These are phyloP conservation scores for Hypomecis atomaria DNA, from an alignment of 2,888 invertebrate species.

Conservation along the genomic window DNA sequence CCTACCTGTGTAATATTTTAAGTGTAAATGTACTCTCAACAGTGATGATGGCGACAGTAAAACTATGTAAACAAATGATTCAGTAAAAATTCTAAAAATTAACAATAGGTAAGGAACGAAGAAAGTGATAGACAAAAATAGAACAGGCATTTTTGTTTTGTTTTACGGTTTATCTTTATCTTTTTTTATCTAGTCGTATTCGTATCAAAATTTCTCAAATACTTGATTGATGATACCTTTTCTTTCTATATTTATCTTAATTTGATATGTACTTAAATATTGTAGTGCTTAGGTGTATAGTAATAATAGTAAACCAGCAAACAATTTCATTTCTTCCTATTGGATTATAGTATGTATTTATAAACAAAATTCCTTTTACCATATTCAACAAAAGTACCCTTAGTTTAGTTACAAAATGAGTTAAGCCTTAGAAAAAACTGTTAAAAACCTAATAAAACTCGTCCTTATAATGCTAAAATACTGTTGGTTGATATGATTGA, in stretches of 20 bases:
- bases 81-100: no score
- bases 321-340: no score
- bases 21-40: no score
- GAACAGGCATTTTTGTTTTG: no score
- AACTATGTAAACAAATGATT: no score
- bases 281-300: background rate
- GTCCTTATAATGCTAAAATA: background rate
- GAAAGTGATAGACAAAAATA: no score
- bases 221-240: background rate
- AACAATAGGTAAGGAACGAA: no score
- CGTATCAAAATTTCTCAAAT: background rate
- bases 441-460: background rate
- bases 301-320: background rate
- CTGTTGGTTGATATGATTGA: slow-evolving; percentile 4
- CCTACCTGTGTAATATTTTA: no score
- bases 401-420: background rate
- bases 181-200: background rate
- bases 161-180: no score
- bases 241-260: slow-evolving; percentile 15
- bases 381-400: background rate
- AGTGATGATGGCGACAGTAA: no score
- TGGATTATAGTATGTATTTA: background rate
- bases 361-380: background rate
- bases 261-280: slow-evolving; percentile 29
- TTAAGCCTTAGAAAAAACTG: background rate